Percentiles rank a stretch among this genome's conserved stretches.
These are phyloP conservation scores for Bucorvus abyssinicus DNA, from an alignment of 2,797 vertebrate genomes.

Conservation along the genomic window DNA sequence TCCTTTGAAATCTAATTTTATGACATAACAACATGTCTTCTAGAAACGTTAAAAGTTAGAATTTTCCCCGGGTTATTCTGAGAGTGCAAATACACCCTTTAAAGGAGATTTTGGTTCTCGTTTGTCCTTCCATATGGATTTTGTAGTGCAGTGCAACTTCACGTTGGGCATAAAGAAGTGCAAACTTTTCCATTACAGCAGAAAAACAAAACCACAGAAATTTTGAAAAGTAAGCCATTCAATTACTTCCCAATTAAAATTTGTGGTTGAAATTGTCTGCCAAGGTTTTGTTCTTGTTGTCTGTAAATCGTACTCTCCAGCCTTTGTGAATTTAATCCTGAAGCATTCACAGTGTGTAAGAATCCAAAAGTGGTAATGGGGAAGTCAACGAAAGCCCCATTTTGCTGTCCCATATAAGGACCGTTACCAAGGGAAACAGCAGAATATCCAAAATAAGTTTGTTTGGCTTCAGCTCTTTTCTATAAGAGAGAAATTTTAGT, in stretches of 20 bases:
- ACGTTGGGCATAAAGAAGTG: background rate
- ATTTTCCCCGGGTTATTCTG: background rate
- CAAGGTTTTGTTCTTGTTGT: background rate
- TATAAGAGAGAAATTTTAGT: background rate
- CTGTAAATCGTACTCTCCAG: background rate
- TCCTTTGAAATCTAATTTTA: background rate
- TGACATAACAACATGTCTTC: accelerated
- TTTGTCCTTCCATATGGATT: background rate
- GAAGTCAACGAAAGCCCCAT: background rate
- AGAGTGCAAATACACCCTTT: background rate
- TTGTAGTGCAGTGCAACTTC: background rate
- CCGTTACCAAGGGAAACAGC: background rate
- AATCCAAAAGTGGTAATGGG: background rate
- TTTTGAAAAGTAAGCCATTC: background rate
- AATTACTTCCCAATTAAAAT: slow-evolving; percentile 10
- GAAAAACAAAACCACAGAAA: background rate
- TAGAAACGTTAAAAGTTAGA: background rate
- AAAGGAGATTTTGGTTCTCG: background rate
- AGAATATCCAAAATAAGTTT: slow-evolving; percentile 12
- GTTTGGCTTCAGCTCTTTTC: background rate
- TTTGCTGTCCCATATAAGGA: background rate
- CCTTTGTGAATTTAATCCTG: background rate
- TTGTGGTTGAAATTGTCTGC: background rate
- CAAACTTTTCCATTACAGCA: slow-evolving; percentile 22
- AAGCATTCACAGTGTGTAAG: background rate